Evolutionary conservation across 2,113 vertebrate genomes (phyloP).

Genomic region (Percopsis transmontana): DNA sequence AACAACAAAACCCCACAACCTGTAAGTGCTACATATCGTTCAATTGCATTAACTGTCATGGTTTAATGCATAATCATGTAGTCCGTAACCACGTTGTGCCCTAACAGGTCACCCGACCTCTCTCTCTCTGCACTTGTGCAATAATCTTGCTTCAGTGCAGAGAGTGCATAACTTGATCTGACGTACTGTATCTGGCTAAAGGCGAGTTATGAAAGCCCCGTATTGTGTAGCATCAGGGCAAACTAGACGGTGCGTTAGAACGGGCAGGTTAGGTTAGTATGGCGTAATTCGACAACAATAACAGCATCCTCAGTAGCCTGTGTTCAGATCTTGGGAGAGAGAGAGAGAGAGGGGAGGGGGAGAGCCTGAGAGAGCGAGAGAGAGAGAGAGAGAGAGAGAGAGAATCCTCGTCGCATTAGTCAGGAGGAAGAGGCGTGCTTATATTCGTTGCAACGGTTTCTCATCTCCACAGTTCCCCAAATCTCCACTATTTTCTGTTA

Average conservation of each 20-base stretch:
- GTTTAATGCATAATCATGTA: slow-evolving; percentile 4
- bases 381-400: slow-evolving; percentile 3
- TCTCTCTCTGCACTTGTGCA: slow-evolving; percentile 68
- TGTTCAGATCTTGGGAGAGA: slow-evolving; percentile 32
- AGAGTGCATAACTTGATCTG: slow-evolving; percentile 64
- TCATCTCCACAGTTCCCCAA: slow-evolving; percentile 41
- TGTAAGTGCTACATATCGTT: slow-evolving; percentile 62
- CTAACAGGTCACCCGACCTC: background rate
- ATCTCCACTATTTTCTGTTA: slow-evolving; percentile 27
- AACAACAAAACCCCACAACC: slow-evolving; percentile 44
- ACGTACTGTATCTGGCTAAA: slow-evolving; percentile 79
- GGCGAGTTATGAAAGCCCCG: slow-evolving; percentile 56
- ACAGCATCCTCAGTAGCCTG: slow-evolving; percentile 51
- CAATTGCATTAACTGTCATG: slow-evolving; percentile 56
- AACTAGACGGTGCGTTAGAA: background rate
- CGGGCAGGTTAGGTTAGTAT: slow-evolving; percentile 57
- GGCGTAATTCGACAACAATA: slow-evolving; percentile 77
- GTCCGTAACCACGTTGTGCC: background rate
- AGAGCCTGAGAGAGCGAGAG: slow-evolving; percentile 28
- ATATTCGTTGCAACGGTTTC: slow-evolving; percentile 62
- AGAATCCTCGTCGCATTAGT: slow-evolving; percentile 65
- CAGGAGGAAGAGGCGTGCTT: slow-evolving; percentile 70
- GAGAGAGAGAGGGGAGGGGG: slow-evolving; percentile 2
- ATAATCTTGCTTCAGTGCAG: slow-evolving; percentile 75
- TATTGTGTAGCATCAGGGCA: slow-evolving; percentile 21